Evolutionary conservation across 2,113 vertebrate genomes (phyloP).

Genomic region (Crotalus helleri): DNA sequence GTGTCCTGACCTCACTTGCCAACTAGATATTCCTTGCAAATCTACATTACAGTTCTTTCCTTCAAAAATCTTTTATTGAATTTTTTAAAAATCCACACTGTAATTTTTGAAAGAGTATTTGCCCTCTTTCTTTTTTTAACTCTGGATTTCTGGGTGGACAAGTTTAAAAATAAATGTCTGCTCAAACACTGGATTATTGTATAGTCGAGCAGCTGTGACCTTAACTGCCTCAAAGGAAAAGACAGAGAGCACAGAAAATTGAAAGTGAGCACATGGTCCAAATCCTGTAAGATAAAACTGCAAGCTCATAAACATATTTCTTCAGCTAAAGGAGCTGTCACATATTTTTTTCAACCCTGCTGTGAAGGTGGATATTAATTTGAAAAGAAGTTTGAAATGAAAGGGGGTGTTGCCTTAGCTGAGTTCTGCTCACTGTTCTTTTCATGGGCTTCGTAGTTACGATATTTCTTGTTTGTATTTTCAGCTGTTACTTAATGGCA

Average conservation of each 20-base stretch:
- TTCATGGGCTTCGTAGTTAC: background rate
- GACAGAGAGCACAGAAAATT: slow-evolving; percentile 32
- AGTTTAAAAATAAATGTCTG: slow-evolving; percentile 55
- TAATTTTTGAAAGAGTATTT: slow-evolving; percentile 54
- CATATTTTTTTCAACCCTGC: background rate
- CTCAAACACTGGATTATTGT: slow-evolving; percentile 42
- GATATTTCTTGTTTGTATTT: background rate
- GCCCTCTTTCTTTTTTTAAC: slow-evolving; percentile 8
- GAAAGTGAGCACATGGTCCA: background rate
- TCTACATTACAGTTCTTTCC: background rate
- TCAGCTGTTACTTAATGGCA: background rate
- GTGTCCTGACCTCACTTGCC: background rate
- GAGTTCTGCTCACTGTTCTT: background rate
- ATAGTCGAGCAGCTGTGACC: slow-evolving; percentile 35
- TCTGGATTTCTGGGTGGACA: slow-evolving; percentile 38
- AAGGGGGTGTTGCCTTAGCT: background rate
- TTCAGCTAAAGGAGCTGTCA: background rate
- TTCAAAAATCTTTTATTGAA: slow-evolving; percentile 1
- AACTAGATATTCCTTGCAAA: background rate
- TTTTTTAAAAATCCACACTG: slow-evolving; percentile 49
- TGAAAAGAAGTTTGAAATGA: background rate
- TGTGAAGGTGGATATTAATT: background rate
- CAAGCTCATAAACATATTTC: background rate
- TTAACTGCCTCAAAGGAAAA: slow-evolving; percentile 49
- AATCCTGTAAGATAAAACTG: background rate